Conservation (phyloP, 2,888 invertebrate species). For the Bhutanitis thaidina region DNA sequence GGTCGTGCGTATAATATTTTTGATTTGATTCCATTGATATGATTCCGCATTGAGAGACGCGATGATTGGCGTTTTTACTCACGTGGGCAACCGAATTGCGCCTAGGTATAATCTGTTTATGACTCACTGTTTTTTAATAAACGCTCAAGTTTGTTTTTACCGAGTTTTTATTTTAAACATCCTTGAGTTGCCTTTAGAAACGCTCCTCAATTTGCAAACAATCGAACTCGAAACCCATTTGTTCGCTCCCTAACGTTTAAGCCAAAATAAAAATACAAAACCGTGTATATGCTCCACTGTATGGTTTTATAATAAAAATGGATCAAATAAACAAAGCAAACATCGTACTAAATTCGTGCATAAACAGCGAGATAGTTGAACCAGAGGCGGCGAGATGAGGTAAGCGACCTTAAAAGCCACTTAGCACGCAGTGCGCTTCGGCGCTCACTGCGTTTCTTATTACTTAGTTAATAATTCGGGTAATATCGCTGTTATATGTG, state of each 20-base stretch:
- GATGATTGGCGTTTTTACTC: constrained; percentile 50
- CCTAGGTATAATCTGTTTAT: constrained; percentile 36
- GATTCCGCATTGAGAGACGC: constrained; percentile 32
- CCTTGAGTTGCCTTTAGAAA: constrained; percentile 21
- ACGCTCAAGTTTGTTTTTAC: constrained; percentile 22
- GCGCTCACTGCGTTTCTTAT: constrained; percentile 64
- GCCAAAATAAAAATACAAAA: constrained; percentile 21
- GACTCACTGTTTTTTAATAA: constrained; percentile 40
- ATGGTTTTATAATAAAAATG: constrained; percentile 34
- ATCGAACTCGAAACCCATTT: constrained; percentile 23
- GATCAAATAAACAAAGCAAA: constrained; percentile 49
- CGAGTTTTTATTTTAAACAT: constrained; percentile 21
- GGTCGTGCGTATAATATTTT: constrained; percentile 4
- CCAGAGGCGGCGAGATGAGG: constrained; percentile 61
- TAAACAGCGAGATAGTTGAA: constrained; percentile 49
- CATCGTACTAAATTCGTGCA: constrained; percentile 52
- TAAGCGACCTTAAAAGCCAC: constrained; percentile 77
- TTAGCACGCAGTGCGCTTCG: constrained; percentile 59
- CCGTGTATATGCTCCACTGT: constrained; percentile 8
- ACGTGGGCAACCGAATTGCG: constrained; percentile 36
- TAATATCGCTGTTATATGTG: constrained; percentile 39
- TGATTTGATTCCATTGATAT: constrained; percentile 8
- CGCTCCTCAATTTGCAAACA: constrained; percentile 17
- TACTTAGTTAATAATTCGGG: constrained; percentile 61
- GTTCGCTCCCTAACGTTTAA: constrained; percentile 19